phyloP scores from a whole-genome alignment of 2,888 invertebrate species.

The Barypeithes pellucidus region DNA sequence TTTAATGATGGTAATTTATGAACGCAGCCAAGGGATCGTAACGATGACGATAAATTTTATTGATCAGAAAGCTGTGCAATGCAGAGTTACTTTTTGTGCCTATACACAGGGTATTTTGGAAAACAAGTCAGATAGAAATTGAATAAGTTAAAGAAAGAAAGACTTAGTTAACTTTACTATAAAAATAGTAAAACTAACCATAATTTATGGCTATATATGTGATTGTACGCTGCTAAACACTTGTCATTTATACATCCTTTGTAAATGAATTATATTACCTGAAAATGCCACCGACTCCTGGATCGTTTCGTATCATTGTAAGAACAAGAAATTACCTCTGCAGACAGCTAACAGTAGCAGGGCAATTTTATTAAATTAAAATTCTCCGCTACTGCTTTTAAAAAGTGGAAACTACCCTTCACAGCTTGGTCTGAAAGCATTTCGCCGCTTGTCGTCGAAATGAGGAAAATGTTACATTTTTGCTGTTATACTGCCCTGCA shows the following conservation, averaged over 20 bases:
- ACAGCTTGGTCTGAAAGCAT: slow-evolving; percentile 29
- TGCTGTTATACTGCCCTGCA: slow-evolving; percentile 23
- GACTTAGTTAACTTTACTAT: too few relatives aligned
- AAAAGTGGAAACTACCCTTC: slow-evolving; percentile 31
- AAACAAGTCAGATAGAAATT: too few relatives aligned
- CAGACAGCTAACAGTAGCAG: background rate
- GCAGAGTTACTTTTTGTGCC: too few relatives aligned
- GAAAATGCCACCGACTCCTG: background rate
- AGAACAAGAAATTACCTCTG: background rate
- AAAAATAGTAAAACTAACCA: too few relatives aligned
- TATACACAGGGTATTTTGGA: too few relatives aligned
- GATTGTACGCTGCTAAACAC: too few relatives aligned
- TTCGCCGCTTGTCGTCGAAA: slow-evolving; percentile 28
- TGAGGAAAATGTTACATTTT: slow-evolving; percentile 36
- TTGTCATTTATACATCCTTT: too few relatives aligned
- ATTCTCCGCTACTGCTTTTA: slow-evolving; percentile 25
- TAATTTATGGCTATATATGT: too few relatives aligned
- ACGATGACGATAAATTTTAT: slow-evolving; percentile 10
- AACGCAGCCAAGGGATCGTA: slow-evolving; percentile 8
- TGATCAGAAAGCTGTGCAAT: slow-evolving; percentile 10
- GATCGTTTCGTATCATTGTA: slow-evolving; percentile 3
- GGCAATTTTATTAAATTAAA: slow-evolving; percentile 14
- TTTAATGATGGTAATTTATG: slow-evolving; percentile 25
- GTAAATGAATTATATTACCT: background rate
- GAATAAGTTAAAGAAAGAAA: too few relatives aligned